Evolutionary conservation across 1,140 invertebrate genomes (phyloP).

Genomic region (Antheraea pernyi): DNA sequence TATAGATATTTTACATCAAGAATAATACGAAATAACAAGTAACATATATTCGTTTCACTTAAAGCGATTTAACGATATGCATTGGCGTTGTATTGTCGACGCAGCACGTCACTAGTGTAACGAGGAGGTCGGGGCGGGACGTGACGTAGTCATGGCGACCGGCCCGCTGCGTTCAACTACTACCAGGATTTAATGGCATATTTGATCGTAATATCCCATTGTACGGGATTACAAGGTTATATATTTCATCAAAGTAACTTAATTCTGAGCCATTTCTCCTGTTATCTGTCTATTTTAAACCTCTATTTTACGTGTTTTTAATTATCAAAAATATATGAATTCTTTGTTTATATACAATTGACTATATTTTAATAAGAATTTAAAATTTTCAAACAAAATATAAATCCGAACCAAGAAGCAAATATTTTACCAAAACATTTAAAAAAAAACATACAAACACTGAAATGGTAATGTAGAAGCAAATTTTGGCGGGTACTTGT

Average conservation of each 20-base stretch:
- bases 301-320: no score
- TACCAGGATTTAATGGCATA: conserved; percentile 6
- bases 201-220: conserved; percentile 6
- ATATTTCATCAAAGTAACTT: neutral
- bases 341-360: no score
- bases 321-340: no score
- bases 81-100: conserved; percentile 20
- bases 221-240: neutral
- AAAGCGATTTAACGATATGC: conserved; percentile 2
- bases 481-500: no score
- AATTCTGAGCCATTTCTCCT: neutral
- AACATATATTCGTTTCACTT: neutral
- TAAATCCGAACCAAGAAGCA: no score
- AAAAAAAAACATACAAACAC: no score
- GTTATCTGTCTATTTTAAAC: no score
- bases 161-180: neutral
- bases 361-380: no score
- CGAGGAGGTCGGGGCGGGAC: conserved; percentile 29
- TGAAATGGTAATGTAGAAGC: no score
- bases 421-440: no score
- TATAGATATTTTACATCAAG: no score
- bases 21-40: neutral
- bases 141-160: conserved; percentile 33
- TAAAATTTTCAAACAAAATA: no score
- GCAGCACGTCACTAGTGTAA: conserved; percentile 35